Conservation (phyloP, 2,113 vertebrate genomes). For the Ctenomys sociabilis region DNA sequence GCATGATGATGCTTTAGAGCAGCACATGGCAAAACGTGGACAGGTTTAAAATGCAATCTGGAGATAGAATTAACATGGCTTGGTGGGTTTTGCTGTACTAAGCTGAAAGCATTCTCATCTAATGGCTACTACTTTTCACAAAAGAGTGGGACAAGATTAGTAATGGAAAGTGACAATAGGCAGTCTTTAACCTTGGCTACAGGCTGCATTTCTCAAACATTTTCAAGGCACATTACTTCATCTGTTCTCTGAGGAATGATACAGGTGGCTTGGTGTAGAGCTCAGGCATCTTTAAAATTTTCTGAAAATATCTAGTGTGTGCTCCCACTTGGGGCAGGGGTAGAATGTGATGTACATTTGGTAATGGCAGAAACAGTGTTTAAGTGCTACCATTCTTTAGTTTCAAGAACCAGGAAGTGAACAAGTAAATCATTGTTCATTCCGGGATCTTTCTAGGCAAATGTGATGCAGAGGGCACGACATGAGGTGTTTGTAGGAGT, state of each 20-base stretch:
- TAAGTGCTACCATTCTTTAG: neutral
- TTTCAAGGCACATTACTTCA: neutral
- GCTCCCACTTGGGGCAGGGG: neutral
- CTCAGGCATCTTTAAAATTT: neutral
- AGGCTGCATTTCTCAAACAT: neutral
- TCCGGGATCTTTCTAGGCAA: neutral
- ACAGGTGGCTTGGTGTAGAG: neutral
- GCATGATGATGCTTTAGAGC: neutral
- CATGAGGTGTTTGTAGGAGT: neutral
- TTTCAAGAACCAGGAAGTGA: neutral
- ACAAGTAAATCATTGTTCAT: neutral
- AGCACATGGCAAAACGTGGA: neutral
- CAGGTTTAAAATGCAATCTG: neutral
- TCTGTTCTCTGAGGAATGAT: neutral
- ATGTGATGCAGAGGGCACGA: neutral
- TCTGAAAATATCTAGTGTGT: neutral
- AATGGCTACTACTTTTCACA: neutral
- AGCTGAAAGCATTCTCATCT: neutral
- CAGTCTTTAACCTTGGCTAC: neutral
- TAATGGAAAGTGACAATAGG: neutral
- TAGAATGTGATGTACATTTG: neutral
- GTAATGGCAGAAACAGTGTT: neutral
- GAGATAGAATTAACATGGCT: neutral
- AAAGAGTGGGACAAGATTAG: neutral
- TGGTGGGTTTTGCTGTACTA: neutral